Percentiles rank a stretch among this genome's conserved stretches.
Conservation (phyloP, 2,888 invertebrate species). For the Toxonevra muliebris region DNA sequence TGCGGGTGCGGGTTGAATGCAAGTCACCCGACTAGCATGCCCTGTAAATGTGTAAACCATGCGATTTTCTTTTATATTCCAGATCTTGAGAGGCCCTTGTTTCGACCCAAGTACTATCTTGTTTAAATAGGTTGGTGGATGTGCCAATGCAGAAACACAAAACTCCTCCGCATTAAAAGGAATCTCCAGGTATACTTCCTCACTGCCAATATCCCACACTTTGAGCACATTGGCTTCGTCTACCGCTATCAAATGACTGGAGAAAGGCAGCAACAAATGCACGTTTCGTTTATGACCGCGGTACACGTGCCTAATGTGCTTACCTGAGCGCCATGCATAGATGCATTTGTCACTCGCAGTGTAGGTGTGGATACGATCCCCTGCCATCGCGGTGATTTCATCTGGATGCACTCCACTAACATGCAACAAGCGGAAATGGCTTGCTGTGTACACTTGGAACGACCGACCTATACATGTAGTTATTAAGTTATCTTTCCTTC, state of each 20-base stretch:
- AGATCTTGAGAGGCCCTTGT: constrained; percentile 85
- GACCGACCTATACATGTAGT: constrained; percentile 91
- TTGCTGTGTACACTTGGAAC: constrained; percentile 91
- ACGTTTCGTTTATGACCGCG: constrained; percentile 79
- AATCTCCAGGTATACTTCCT: constrained; percentile 74
- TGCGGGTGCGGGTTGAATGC: constrained; percentile 89
- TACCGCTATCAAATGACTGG: constrained; percentile 84
- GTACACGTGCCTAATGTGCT: constrained; percentile 83
- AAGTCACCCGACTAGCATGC: constrained; percentile 70
- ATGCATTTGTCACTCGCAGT: constrained; percentile 80
- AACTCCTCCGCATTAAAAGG: constrained; percentile 76
- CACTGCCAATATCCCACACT: constrained; percentile 85
- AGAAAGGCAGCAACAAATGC: constrained; percentile 83
- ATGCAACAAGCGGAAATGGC: constrained; percentile 81
- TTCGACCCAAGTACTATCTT: constrained; percentile 89
- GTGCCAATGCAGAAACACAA: constrained; percentile 81
- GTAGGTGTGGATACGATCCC: constrained; percentile 80
- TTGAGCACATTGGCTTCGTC: constrained; percentile 81
- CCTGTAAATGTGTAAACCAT: constrained; percentile 77
- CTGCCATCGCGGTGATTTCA: constrained; percentile 81
- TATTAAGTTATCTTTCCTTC: constrained; percentile 86
- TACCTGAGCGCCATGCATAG: constrained; percentile 88
- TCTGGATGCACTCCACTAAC: constrained; percentile 84
- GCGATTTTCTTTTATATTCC: constrained; percentile 85
- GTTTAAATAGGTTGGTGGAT: constrained; percentile 94